A percentile compares a stretch with the other conserved stretches of the same genome.
These are phyloP conservation scores for Hyperoplus immaculatus DNA, from an alignment of 2,797 vertebrate species.

Conservation along the genomic window DNA sequence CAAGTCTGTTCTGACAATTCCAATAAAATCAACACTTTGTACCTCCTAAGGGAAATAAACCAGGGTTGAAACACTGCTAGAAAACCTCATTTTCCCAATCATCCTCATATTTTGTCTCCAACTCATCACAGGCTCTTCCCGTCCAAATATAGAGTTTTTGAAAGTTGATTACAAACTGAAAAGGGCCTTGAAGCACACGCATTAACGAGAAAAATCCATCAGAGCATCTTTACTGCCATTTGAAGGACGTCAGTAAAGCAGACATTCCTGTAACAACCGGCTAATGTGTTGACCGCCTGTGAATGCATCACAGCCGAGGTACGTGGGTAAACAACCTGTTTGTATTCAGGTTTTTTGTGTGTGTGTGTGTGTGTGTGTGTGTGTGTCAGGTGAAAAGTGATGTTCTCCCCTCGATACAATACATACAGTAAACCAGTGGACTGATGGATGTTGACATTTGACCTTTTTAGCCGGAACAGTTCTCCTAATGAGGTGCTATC, in stretches of 20 bases:
- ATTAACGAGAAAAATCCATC: background rate
- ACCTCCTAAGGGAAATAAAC: slow-evolving; percentile 13
- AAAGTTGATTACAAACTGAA: slow-evolving; percentile 17
- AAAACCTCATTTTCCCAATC: slow-evolving; percentile 23
- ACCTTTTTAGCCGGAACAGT: slow-evolving; percentile 66
- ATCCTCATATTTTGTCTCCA: slow-evolving; percentile 6
- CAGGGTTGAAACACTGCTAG: background rate
- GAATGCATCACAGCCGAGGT: slow-evolving; percentile 4
- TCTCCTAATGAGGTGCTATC: slow-evolving; percentile 71
- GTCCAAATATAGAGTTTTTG: slow-evolving; percentile 3
- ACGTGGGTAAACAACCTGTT: slow-evolving; percentile 22
- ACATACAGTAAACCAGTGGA: slow-evolving; percentile 22
- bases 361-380: too few species aligned
- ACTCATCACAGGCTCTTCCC: slow-evolving; percentile 9
- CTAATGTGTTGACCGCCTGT: background rate
- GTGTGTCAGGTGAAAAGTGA: slow-evolving; percentile 1
- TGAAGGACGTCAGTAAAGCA: background rate
- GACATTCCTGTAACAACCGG: slow-evolving; percentile 1
- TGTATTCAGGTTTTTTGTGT: background rate
- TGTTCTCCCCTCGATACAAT: slow-evolving; percentile 25
- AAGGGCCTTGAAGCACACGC: slow-evolving; percentile 9
- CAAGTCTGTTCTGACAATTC: too few species aligned
- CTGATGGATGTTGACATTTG: slow-evolving; percentile 38
- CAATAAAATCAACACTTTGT: too few species aligned
- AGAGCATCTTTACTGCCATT: slow-evolving; percentile 12